Evolutionary conservation across 2,113 vertebrate species (phyloP).

Genomic region (Myiagra hebetior): DNA sequence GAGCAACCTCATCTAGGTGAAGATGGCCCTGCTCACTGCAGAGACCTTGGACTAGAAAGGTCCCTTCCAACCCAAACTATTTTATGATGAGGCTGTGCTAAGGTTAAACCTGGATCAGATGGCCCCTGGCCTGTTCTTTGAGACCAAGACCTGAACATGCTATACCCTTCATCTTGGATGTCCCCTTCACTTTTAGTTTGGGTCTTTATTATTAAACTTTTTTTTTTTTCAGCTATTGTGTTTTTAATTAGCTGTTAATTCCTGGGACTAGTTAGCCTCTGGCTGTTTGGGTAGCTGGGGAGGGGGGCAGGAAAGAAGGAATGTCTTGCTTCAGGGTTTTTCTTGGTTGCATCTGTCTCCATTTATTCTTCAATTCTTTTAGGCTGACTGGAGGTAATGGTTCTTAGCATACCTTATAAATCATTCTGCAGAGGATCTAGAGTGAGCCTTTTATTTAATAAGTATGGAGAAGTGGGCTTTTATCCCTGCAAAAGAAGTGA

Average conservation of each 20-base stretch:
- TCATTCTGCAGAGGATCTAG: not conserved
- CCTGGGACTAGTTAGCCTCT: not conserved
- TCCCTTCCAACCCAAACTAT: not conserved
- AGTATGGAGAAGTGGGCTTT: slow-evolving; percentile 17
- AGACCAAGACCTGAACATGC: not conserved
- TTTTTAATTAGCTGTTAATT: not conserved
- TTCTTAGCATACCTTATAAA: not conserved
- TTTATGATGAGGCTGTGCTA: not conserved
- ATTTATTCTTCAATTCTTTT: not conserved
- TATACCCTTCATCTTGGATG: not conserved
- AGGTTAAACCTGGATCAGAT: not conserved
- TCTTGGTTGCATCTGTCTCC: not conserved
- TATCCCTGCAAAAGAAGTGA: not conserved
- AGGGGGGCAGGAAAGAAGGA: not conserved
- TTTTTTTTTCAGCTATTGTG: not conserved
- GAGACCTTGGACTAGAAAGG: not conserved
- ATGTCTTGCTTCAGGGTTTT: not conserved
- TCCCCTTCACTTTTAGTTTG: not conserved
- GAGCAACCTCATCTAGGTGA: too few species aligned
- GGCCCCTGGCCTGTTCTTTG: not conserved
- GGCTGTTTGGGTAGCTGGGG: not conserved
- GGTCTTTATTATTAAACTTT: not conserved
- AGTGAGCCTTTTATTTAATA: slow-evolving; percentile 1
- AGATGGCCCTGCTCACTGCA: not conserved
- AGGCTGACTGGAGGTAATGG: slow-evolving; percentile 11